Evolutionary conservation across 2,888 invertebrate species (phyloP).

Genomic region (Lepidocyrtinus sp.): DNA sequence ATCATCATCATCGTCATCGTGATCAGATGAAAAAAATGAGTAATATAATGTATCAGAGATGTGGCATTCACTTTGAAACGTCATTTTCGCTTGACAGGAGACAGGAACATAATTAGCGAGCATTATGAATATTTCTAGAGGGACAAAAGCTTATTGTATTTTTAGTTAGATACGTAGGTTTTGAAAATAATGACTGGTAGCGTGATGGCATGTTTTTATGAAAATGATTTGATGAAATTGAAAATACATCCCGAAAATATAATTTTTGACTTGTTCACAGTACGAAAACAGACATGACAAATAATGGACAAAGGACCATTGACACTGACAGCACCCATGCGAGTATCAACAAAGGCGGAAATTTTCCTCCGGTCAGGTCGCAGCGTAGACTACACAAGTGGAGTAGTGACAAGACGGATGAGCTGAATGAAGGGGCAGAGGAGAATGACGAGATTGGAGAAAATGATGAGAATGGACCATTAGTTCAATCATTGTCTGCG

Average conservation of each 20-base stretch:
- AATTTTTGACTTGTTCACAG: slow-evolving; percentile 65
- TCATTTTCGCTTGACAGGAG: slow-evolving; percentile 44
- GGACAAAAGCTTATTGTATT: too few relatives aligned
- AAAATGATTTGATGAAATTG: slow-evolving; percentile 44
- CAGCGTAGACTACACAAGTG: slow-evolving; percentile 62
- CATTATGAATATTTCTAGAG: too few relatives aligned
- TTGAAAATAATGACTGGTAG: too few relatives aligned
- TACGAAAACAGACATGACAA: slow-evolving; percentile 69
- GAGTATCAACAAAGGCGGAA: slow-evolving; percentile 37
- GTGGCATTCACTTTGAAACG: too few relatives aligned
- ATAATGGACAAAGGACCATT: slow-evolving; percentile 63
- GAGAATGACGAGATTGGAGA: slow-evolving; percentile 47
- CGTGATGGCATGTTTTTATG: too few relatives aligned
- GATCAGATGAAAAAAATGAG: too few relatives aligned
- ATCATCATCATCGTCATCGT: not conserved
- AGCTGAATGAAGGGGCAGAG: slow-evolving; percentile 44
- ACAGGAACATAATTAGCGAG: slow-evolving; percentile 41
- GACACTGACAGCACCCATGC: slow-evolving; percentile 59
- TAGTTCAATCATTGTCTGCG: slow-evolving; percentile 66
- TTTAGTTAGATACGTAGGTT: too few relatives aligned
- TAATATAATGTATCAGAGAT: too few relatives aligned
- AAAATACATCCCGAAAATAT: slow-evolving; percentile 49
- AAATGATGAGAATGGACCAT: slow-evolving; percentile 54
- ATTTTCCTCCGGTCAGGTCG: slow-evolving; percentile 45
- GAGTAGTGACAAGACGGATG: slow-evolving; percentile 58